phyloP scores from a whole-genome alignment of 2,797 vertebrate species.

The Trichosurus vulpecula region DNA sequence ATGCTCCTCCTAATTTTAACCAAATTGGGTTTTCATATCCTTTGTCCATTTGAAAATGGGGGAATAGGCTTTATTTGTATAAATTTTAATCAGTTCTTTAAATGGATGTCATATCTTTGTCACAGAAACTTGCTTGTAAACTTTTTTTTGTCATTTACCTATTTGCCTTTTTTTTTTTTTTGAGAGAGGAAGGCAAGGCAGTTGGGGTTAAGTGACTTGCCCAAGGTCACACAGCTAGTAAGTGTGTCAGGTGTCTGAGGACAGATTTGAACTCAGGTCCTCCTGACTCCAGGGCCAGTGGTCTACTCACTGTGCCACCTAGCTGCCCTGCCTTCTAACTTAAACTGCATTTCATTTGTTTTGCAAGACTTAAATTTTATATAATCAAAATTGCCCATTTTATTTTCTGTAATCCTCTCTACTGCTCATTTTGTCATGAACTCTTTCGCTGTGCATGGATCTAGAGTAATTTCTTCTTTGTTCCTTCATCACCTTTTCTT shows the following conservation, averaged over 20 bases:
- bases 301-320: no score
- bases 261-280: no score
- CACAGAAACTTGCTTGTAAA: not conserved
- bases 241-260: no score
- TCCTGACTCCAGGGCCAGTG: no score
- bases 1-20: not conserved
- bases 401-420: not conserved
- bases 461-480: not conserved
- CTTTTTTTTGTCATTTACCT: not conserved
- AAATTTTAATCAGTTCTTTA: not conserved
- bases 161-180: no score
- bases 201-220: no score
- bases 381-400: not conserved
- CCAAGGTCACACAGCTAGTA: no score
- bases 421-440: not conserved
- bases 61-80: not conserved
- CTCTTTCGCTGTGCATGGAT: not conserved
- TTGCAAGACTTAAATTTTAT: not conserved
- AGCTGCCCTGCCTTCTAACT: no score
- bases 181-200: no score
- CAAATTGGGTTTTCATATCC: not conserved
- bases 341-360: not conserved
- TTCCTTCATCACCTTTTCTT: not conserved
- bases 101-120: not conserved
- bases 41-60: not conserved